Conservation (phyloP, 2,888 invertebrate species). For the Trimorus sp. region DNA sequence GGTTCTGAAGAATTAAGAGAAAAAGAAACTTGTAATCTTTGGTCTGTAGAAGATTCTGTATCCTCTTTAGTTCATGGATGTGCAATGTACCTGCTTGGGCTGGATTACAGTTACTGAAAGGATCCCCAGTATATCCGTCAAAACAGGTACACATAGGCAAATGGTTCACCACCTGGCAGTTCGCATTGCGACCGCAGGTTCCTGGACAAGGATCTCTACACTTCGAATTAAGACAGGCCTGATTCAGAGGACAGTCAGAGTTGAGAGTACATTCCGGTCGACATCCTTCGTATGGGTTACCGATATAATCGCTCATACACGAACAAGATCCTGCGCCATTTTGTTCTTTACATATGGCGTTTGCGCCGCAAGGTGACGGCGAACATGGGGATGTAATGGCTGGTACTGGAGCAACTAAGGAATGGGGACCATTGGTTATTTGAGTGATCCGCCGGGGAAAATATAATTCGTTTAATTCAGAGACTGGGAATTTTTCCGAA, state of each 20-base stretch:
- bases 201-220: slow-evolving; percentile 86
- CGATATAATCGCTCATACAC: slow-evolving; percentile 84
- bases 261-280: slow-evolving; percentile 87
- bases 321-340: slow-evolving; percentile 83
- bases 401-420: slow-evolving; percentile 18
- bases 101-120: slow-evolving; percentile 82
- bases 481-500: no score
- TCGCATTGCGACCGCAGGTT: slow-evolving; percentile 88
- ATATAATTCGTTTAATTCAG: no score
- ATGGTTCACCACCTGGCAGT: slow-evolving; percentile 90
- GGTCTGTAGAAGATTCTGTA: neutral
- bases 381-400: slow-evolving; percentile 84
- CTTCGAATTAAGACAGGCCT: slow-evolving; percentile 87
- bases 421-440: no score
- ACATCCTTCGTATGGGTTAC: slow-evolving; percentile 86
- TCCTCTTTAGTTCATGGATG: neutral
- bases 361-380: slow-evolving; percentile 92
- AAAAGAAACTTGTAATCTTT: neutral
- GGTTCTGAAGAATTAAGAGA: slow-evolving; percentile 80
- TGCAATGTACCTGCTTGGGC: slow-evolving; percentile 25
- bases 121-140: slow-evolving; percentile 87
- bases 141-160: slow-evolving; percentile 89
- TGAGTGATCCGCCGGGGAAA: no score
- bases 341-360: slow-evolving; percentile 87
- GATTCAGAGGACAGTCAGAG: slow-evolving; percentile 86